A percentile compares a stretch with the other conserved stretches of the same genome.
Conservation (phyloP, 2,888 invertebrate species). For the Lochmaea crataegi region DNA sequence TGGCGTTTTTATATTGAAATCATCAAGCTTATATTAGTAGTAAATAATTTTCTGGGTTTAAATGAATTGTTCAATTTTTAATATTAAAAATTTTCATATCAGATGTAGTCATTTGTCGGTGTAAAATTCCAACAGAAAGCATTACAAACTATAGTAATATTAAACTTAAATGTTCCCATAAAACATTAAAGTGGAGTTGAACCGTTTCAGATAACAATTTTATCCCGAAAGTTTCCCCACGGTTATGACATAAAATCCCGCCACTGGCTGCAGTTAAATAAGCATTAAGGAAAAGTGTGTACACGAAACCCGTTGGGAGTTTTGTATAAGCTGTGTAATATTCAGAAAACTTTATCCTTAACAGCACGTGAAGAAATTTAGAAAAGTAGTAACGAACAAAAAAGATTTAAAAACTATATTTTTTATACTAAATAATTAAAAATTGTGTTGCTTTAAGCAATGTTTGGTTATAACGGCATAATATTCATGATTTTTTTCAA, state of each 20-base stretch:
- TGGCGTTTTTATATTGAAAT: too few relatives aligned
- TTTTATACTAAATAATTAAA: too few relatives aligned
- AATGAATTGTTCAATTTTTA: too few relatives aligned
- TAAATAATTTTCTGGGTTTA: too few relatives aligned
- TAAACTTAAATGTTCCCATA: not conserved
- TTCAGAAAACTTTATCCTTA: constrained; percentile 17
- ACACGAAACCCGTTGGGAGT: constrained; percentile 10
- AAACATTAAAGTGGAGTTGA: not conserved
- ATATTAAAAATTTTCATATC: not conserved
- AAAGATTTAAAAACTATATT: not conserved
- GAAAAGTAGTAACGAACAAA: not conserved
- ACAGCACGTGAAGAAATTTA: constrained; percentile 13
- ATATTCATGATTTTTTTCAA: too few relatives aligned
- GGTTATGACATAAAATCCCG: constrained; percentile 6
- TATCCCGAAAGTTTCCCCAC: constrained; percentile 4
- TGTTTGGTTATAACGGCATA: too few relatives aligned
- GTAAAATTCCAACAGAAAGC: not conserved
- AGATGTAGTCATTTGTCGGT: not conserved
- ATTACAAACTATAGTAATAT: not conserved
- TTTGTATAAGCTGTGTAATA: constrained; percentile 18
- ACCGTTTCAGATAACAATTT: not conserved
- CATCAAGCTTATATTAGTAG: too few relatives aligned
- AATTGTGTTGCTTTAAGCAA: too few relatives aligned
- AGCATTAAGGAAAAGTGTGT: constrained; percentile 23
- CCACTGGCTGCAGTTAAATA: constrained; percentile 23